Base-by-base conservation (phyloP, 2,797 vertebrate species). In the Setipinna tenuifilis region DNA sequence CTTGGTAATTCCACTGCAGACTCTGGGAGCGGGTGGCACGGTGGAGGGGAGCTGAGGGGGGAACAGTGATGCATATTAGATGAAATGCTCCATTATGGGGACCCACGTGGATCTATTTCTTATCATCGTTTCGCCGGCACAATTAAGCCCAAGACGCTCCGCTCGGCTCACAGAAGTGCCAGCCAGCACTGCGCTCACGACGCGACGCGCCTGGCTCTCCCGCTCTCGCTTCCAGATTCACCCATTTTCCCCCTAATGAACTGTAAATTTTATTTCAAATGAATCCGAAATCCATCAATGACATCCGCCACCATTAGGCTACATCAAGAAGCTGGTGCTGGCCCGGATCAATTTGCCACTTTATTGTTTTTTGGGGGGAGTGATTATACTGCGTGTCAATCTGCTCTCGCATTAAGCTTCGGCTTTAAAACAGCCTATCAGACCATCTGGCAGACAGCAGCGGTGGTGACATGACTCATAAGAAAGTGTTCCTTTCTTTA, bases 191-290 rank as follows among this genome's bases (percentile, higher is more conserved):
- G 91, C 25, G 57, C 48, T 71, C 61, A 87, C 71, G 44, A 83
- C 48, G 68, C 35, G 10, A 83, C 48, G 61, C 44, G 10, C 7
- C 85, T 87, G 48, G 50, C 71, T 19, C 71, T 84, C 31, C 3
- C 86, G 46, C 68, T 25, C 68, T 84, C 31, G 6, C 86, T 44
- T 44, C 35, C 35, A n/a, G 81, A 86, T 48, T 57, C 21, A 28
- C 31, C 85, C 86, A 84, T 54, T 89, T 91, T 80, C 84, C 3
- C 31, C 86, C 71, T 83, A 86, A 91, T 91, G 87, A 91, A 61
- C 87, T 88, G 84, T 85, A 86, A 90, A 90, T 88, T 78, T 78
- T 75, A 65, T 83, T 82, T 82, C 89, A 89, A 91, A 89, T 88
- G 58, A 87, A 87, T 81, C 83, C 28, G 85, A 59, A 59, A 86